phyloP scores from a whole-genome alignment of 2,797 vertebrate species.

The Vipera ursinii region DNA sequence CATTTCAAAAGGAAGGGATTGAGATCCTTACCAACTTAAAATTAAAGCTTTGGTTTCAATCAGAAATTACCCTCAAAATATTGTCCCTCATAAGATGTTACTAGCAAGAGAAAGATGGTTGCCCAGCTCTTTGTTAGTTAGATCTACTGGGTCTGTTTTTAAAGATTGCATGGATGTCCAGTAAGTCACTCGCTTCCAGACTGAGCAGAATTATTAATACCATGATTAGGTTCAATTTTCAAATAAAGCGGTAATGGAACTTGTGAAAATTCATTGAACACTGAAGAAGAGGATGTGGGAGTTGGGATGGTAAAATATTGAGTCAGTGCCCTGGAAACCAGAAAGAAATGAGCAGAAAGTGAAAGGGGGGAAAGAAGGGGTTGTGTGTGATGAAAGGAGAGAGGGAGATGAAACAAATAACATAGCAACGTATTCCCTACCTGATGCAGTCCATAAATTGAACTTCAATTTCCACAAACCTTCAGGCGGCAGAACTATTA shows the following conservation, averaged over 20 bases:
- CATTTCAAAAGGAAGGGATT: background rate
- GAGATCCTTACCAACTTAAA: background rate
- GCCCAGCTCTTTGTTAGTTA: background rate
- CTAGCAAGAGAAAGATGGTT: background rate
- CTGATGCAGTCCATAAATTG: background rate
- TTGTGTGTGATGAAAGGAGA: background rate
- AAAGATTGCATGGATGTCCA: background rate
- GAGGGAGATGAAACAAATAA: background rate
- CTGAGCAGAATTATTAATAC: background rate
- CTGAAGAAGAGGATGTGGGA: background rate
- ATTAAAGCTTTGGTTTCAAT: background rate
- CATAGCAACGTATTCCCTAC: background rate
- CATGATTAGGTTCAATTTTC: background rate
- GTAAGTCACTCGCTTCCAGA: background rate
- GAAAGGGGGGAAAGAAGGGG: background rate
- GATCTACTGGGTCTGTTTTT: background rate
- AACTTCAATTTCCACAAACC: background rate
- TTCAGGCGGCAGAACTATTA: background rate
- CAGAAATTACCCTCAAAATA: background rate
- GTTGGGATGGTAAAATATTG: background rate
- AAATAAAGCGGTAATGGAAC: background rate
- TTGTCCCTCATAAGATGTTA: background rate
- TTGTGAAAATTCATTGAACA: background rate
- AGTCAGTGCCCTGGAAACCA: background rate
- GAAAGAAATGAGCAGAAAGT: background rate